These are phyloP conservation scores for Cotesia vestalis DNA, from an alignment of 1,140 invertebrate genomes.

Conservation along the genomic window DNA sequence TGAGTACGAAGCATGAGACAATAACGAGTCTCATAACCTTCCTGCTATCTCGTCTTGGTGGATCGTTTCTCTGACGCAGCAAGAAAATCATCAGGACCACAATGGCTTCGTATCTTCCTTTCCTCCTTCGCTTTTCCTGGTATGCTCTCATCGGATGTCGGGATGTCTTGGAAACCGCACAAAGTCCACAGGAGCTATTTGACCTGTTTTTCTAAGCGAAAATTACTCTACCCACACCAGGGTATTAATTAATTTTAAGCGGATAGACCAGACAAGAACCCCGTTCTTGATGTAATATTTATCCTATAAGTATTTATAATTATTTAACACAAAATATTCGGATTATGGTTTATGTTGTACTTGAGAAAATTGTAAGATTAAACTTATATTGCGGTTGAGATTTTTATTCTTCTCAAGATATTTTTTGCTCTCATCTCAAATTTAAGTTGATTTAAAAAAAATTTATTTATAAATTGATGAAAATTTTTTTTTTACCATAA, in stretches of 20 bases:
- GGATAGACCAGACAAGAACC: conserved; percentile 1
- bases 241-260: conserved; percentile 28
- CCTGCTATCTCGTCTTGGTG: conserved; percentile 27
- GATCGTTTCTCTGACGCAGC: conserved; percentile 24
- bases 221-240: conserved; percentile 10
- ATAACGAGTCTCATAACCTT: conserved; percentile 35
- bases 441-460: too few species aligned
- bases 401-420: not conserved
- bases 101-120: conserved; percentile 23
- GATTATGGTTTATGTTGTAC: too few species aligned
- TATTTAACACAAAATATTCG: too few species aligned
- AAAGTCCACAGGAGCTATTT: not conserved
- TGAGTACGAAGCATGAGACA: not conserved
- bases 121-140: too few species aligned
- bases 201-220: not conserved
- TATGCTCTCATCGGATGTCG: too few species aligned
- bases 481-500: too few species aligned
- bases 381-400: too few species aligned
- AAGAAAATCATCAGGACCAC: conserved; percentile 20
- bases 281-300: too few species aligned
- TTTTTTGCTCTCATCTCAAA: too few species aligned
- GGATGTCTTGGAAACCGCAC: conserved; percentile 15
- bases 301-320: too few species aligned
- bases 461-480: too few species aligned
- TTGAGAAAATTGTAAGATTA: too few species aligned